Percentiles rank a stretch among this genome's conserved stretches.
phyloP scores from a whole-genome alignment of 2,797 vertebrate species.

The Thripadectes ignobilis region DNA sequence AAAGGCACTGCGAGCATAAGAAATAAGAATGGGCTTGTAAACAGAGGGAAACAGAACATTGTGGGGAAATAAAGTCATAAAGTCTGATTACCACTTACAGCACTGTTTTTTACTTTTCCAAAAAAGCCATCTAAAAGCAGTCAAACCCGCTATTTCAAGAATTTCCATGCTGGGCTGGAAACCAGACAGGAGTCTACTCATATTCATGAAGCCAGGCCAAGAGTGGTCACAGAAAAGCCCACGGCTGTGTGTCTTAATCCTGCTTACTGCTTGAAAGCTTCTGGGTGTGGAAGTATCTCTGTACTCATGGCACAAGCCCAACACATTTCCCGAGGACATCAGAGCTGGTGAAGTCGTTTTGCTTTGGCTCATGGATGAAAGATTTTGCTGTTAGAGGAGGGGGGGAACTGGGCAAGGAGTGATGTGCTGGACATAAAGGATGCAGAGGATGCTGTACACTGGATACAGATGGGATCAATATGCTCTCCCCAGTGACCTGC shows the following conservation, averaged over 20 bases:
- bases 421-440: conserved; percentile 6
- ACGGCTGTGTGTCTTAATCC: conserved; percentile 33
- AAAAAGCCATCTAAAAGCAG: not conserved
- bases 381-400: conserved; percentile 4
- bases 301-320: conserved; percentile 28
- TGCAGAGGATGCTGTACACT: conserved; percentile 27
- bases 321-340: conserved; percentile 40
- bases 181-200: not conserved
- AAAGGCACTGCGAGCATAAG: not conserved
- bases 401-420: not conserved
- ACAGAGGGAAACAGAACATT: not conserved
- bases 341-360: conserved; percentile 26
- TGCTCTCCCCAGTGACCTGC: conserved; percentile 1
- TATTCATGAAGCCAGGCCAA: conserved; percentile 24
- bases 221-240: conserved; percentile 42
- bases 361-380: conserved; percentile 51
- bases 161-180: not conserved
- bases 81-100: not conserved
- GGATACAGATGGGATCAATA: conserved; percentile 41
- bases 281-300: conserved; percentile 38
- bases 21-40: not conserved
- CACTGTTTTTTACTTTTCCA: not conserved
- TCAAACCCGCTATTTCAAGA: not conserved
- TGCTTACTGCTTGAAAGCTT: conserved; percentile 28
- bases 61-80: not conserved